phyloP scores from a whole-genome alignment of 2,797 vertebrate genomes.

The Brachymystax lenok region DNA sequence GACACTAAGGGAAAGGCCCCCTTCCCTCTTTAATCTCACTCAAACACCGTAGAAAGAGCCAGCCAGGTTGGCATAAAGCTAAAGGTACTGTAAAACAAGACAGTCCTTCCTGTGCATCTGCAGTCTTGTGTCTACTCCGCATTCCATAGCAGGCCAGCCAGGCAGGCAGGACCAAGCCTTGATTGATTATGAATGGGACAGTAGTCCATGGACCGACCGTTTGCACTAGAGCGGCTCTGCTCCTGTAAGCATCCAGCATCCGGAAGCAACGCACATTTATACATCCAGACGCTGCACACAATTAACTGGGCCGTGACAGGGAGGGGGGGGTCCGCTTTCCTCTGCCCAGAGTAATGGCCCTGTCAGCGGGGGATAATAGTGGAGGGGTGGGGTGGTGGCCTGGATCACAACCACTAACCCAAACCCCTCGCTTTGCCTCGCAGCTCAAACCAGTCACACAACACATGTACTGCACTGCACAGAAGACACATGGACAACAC shows the following conservation, averaged over 20 bases:
- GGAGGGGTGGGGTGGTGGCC: constrained; percentile 73
- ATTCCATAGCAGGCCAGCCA: neutral
- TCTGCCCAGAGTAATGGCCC: constrained; percentile 91
- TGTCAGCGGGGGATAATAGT: constrained; percentile 93
- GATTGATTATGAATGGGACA: too few relatives aligned
- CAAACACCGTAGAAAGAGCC: too few relatives aligned
- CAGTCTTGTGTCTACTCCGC: too few relatives aligned
- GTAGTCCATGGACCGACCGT: constrained; percentile 68
- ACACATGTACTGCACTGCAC: constrained; percentile 52
- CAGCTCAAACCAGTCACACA: constrained; percentile 77
- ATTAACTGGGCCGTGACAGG: constrained; percentile 93
- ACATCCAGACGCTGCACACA: constrained; percentile 88
- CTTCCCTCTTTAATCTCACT: neutral
- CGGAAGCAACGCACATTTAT: constrained; percentile 73
- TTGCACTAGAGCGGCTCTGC: constrained; percentile 69
- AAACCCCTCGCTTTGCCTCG: neutral
- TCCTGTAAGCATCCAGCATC: constrained; percentile 82
- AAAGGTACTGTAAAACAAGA: too few relatives aligned
- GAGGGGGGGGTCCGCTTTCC: constrained; percentile 94
- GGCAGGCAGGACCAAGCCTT: neutral
- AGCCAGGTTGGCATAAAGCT: too few relatives aligned
- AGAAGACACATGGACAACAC: neutral
- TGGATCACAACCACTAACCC: constrained; percentile 70
- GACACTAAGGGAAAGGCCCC: neutral
- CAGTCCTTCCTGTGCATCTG: too few relatives aligned